Base-by-base conservation (phyloP, 2,113 vertebrate genomes). In the Bothrops jararaca region DNA sequence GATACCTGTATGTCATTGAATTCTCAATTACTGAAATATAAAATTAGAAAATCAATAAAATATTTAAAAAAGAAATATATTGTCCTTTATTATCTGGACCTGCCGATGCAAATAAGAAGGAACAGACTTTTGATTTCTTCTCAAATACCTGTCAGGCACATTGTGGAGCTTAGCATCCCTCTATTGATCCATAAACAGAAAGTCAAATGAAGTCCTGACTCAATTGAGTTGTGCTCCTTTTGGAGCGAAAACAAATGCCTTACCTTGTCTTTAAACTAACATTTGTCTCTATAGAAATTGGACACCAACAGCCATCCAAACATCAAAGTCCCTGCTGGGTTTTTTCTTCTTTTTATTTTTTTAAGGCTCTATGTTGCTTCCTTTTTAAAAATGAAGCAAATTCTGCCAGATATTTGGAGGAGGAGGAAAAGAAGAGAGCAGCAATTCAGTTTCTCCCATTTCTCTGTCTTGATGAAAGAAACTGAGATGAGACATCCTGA, bases 401-500 rank as follows among this genome's bases (percentile, higher is more conserved):
- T 42, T n/a, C 39, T 50, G 39, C 24, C 20, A 53, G 50, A 42
- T 53, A 20, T 24, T 86, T 60, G 9, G 13, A 39, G 42, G 11
- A 64, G 74, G 56, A 86, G 15, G 45, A 45, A 34, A 6, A 54
- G 12, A 39, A 60, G 23, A 88, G 9, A 53, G 12, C 11, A 92
- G 29, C 12, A 90, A 64, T 34, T 86, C 92, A 85, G 34, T 23
- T 89, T 60, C 23, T 39, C 58, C 52, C 54, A 7, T 85, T 90
- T 45, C 60, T 48, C 64, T 56, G 42, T 57, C 29, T 85, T 34
- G 85, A 45, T 39, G 88, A 89, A 89, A 86, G 74, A 90, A 86
- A 48, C 39, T 29, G 24, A 90, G 56, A 90, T 60, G 74, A 85
- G 90, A 64, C 92, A 64, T 93, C 56, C 80, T 90, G 92, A 89